Evolutionary conservation across 2,797 vertebrate genomes (phyloP).

Genomic region (Hydrocynus forskahlii): DNA sequence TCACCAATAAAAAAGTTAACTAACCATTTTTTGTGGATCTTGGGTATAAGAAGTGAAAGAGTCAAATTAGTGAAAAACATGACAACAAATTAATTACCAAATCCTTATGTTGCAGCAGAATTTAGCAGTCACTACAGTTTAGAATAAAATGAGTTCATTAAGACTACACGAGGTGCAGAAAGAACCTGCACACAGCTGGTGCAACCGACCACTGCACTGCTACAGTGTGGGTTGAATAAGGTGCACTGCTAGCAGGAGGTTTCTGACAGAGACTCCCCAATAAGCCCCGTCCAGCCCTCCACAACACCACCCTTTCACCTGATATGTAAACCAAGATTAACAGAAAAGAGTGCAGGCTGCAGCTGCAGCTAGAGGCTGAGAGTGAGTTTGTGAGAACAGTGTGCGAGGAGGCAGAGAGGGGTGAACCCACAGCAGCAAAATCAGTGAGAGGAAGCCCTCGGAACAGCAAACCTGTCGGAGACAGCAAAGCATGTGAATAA

Average conservation of each 20-base stretch:
- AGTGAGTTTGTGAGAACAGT: not conserved
- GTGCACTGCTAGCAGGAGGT: constrained; percentile 31
- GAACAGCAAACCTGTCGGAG: constrained; percentile 49
- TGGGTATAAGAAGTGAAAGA: not conserved
- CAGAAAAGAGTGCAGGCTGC: not conserved
- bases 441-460: constrained; percentile 43
- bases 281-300: not conserved
- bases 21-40: not conserved
- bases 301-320: constrained; percentile 26
- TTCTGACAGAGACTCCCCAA: not conserved
- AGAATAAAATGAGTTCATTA: not conserved
- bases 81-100: not conserved
- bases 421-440: constrained; percentile 38
- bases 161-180: constrained; percentile 20
- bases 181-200: constrained; percentile 33
- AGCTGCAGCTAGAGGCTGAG: constrained; percentile 25
- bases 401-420: constrained; percentile 24
- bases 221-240: constrained; percentile 10
- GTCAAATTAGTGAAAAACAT: not conserved
- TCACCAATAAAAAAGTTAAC: constrained; percentile 20
- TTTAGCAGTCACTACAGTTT: not conserved
- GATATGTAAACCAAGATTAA: constrained; percentile 37
- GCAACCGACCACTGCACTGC: constrained; percentile 24
- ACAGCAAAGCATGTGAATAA: constrained; percentile 31
- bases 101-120: not conserved